Base-by-base conservation (phyloP, 92 coral and sea anemone genomes). In the Umimayanthus kanabou region DNA sequence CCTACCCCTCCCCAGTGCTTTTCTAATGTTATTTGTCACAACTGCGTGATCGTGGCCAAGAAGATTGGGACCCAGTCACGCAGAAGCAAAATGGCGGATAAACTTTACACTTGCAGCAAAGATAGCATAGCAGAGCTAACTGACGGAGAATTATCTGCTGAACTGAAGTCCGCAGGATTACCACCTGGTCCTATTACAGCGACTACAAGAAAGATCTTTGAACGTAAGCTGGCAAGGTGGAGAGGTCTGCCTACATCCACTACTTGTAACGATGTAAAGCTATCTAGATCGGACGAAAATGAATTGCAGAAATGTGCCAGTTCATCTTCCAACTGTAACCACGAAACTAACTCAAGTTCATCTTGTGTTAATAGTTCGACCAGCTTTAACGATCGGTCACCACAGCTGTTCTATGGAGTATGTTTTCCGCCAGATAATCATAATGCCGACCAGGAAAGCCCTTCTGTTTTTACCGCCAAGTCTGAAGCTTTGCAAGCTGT, bases 131-230 rank as follows among this genome's bases (percentile, higher is more conserved):
- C 65, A 49, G 85, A 80, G 29, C 94, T 97, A 33, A 87, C 96
- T 47, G 94, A 95, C 73, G 80, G 72, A n/a, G 97, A 97, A 83
- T 80, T 97, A 76, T 82, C 93, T 87, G 49, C 71, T 37, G 96
- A 94, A 91, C 87, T 95, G 58, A 90, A 88, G 81, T 85, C 86
- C 58, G 83, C 76, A 25, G 95, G 95, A 28, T 82, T 97, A 18
- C 93, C 85, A 14, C 70, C 80, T 66, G 95, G 95, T 39, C 96
- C 99, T 49, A 94, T 97, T 64, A 97, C 98, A 16, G 84, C 90
- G 71, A 97, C 94, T 20, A 97, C 99, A 28, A 90, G 99, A 86
- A 80, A 89, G 53, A 75, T 95, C 47, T 92, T 95, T 80, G 98
- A 97, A 73, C 89, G 89, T 49, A 95, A 75, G 84, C 90, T 97